These are phyloP conservation scores for Coendou prehensilis DNA, from an alignment of 2,797 vertebrate species.

Conservation along the genomic window DNA sequence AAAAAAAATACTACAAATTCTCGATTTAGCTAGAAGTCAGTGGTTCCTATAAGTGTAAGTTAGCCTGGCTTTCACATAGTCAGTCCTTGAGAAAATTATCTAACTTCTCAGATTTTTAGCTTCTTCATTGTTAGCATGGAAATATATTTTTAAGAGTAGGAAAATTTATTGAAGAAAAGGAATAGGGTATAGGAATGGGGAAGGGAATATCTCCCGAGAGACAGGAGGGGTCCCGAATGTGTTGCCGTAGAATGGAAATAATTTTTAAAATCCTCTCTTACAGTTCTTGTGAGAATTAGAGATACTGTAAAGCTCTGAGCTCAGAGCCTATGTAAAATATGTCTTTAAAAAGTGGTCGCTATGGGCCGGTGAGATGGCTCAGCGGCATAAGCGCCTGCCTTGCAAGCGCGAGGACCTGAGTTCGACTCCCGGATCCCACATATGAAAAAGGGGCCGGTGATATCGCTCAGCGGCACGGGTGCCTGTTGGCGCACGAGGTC, in stretches of 20 bases:
- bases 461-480: too few species aligned
- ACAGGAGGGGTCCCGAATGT: background rate
- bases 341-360: background rate
- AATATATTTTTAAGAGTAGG: background rate
- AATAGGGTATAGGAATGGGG: background rate
- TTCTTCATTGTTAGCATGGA: conserved; percentile 59
- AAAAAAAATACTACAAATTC: background rate
- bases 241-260: background rate
- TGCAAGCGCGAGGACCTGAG: too few species aligned
- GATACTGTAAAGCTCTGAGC: background rate
- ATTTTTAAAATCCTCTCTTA: conserved; percentile 15
- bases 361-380: too few species aligned
- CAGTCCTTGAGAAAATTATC: conserved; percentile 46
- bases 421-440: too few species aligned
- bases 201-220: background rate
- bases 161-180: background rate
- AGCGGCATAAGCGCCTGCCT: too few species aligned
- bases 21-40: conserved; percentile 14
- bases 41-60: conserved; percentile 8
- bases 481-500: too few species aligned
- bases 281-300: background rate
- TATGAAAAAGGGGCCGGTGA: too few species aligned
- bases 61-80: background rate
- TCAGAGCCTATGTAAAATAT: background rate
- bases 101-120: conserved; percentile 38